Evolutionary conservation across 2,888 invertebrate genomes (phyloP).

Genomic region (Hecatera dysodea): DNA sequence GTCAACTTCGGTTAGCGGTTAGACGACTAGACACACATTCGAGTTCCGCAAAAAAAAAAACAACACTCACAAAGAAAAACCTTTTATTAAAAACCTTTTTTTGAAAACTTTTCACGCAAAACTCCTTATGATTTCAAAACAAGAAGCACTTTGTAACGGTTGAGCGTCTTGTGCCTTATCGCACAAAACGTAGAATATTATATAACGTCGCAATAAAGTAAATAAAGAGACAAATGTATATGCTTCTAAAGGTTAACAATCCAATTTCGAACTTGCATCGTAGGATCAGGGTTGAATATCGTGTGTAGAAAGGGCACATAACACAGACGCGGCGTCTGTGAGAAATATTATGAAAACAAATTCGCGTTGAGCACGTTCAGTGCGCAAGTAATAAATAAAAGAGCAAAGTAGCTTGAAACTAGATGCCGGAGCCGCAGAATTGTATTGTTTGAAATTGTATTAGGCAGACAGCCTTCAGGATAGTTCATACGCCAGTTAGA

Average conservation of each 20-base stretch:
- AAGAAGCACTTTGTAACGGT: conserved; percentile 84
- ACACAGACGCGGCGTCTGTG: conserved; percentile 76
- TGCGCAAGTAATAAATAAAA: conserved; percentile 89
- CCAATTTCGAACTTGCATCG: conserved; percentile 71
- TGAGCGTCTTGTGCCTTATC: conserved; percentile 86
- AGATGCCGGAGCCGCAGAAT: conserved; percentile 80
- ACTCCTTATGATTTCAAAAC: conserved; percentile 75
- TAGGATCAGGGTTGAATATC: conserved; percentile 70
- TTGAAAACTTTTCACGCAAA: conserved; percentile 62
- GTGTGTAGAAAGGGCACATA: conserved; percentile 73
- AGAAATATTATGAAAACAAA: conserved; percentile 91
- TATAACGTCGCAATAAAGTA: conserved; percentile 89
- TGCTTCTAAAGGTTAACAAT: conserved; percentile 62
- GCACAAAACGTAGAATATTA: conserved; percentile 87
- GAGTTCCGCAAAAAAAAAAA: conserved; percentile 26
- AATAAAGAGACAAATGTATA: conserved; percentile 88
- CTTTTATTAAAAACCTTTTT: conserved; percentile 48
- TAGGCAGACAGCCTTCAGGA: conserved; percentile 67
- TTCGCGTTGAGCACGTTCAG: conserved; percentile 89
- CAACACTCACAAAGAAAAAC: conserved; percentile 26
- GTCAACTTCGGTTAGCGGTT: no score
- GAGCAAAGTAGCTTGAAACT: conserved; percentile 79
- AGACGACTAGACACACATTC: no score
- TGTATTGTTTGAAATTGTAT: conserved; percentile 85
- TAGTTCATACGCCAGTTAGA: conserved; percentile 61